Base-by-base conservation (phyloP, 2,888 invertebrate genomes). In the Pocota personata region DNA sequence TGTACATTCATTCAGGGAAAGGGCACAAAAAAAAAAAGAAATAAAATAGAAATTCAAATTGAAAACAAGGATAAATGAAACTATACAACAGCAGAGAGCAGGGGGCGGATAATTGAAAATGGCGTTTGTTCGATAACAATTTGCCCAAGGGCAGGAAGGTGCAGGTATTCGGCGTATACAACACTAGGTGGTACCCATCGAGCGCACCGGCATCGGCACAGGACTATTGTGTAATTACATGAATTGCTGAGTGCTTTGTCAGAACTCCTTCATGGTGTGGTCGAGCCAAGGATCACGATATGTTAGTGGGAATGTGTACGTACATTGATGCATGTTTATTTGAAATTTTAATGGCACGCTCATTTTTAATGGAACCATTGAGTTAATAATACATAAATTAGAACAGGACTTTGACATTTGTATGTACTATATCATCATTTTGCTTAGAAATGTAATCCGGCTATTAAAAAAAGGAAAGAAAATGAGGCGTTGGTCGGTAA, bases 31-130 rank as follows among this genome's bases (percentile, higher is more conserved):
- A 24, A 62, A 21, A 10, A 57, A 57, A 27, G 50, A 69, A 66
- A 60, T n/a, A 57, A 16, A 46, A 40, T 40, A 40, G 14, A 69
- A 72, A 57, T 64, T 69, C 48, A 69, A 82, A 66, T 60, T 73
- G 66, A 75, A 83, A 71, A 62, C 55, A 79, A 37, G 40, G 58
- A 67, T 71, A 71, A 69, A 64, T 19, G 43, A 55, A 72, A 21
- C 14, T 43, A 30, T 24, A 19, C 30, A 55, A 55, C 37, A 78
- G 48, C 14, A 48, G 48, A 76, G 72, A 46, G 62, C 55, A 87
- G 71, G 83, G 79, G 84, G 83, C 64, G 82, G 79, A 82, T 88
- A 88, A 88, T 88, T 88, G 88, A 88, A 88, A 88, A 88, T 88
- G 87, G 88, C 88, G 86, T 66, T 88, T 82, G 87, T 82, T 86